Evolutionary conservation across 2,888 invertebrate genomes (phyloP).

Genomic region (Lasius fuliginosus): DNA sequence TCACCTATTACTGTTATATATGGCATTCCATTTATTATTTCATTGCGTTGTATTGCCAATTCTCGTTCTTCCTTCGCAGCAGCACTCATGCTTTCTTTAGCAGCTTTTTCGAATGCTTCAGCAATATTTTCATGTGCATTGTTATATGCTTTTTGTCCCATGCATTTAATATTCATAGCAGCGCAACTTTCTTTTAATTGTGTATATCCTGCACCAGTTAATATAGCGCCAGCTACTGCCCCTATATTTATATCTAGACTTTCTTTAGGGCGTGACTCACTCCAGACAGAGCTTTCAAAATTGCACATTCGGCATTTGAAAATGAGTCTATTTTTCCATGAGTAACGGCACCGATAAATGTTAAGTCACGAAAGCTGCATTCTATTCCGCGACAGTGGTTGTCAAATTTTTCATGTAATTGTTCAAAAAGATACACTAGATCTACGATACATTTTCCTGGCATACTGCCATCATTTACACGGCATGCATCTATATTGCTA

Average conservation of each 20-base stretch:
- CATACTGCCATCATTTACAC: background rate
- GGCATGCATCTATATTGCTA: background rate
- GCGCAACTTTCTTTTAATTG: no score
- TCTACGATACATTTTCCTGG: background rate
- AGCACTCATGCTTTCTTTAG: background rate
- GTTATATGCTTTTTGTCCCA: background rate
- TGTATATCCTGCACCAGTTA: no score
- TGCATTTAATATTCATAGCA: background rate
- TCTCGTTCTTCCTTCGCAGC: background rate
- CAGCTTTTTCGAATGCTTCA: background rate
- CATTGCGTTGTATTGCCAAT: slow-evolving; percentile 12
- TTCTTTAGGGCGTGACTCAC: background rate
- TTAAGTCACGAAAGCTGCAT: background rate
- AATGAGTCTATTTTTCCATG: background rate
- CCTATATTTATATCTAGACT: no score
- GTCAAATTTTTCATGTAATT: background rate
- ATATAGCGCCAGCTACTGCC: no score
- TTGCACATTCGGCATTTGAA: slow-evolving; percentile 15
- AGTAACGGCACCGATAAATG: background rate
- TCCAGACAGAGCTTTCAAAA: background rate
- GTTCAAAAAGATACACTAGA: background rate
- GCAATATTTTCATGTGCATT: background rate
- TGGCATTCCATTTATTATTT: slow-evolving; percentile 8
- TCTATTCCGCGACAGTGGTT: background rate
- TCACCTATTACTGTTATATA: background rate